phyloP scores from a whole-genome alignment of 2,888 invertebrate species.

The Phytoseiulus persimilis region DNA sequence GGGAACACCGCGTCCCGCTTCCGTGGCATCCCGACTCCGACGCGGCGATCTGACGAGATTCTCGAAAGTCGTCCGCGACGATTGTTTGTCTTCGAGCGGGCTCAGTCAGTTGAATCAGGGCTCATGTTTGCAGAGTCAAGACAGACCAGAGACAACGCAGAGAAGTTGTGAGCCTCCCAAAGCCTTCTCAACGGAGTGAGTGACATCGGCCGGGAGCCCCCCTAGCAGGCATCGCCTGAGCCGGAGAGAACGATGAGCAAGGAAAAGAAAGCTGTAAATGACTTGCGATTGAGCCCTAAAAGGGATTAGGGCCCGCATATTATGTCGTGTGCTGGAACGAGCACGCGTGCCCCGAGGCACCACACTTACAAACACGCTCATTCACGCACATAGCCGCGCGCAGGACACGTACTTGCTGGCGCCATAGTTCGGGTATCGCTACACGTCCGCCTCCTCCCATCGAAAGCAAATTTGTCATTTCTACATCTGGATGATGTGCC shows the following conservation, averaged over 20 bases:
- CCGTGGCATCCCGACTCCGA: too few relatives aligned
- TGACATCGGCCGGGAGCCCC: neutral
- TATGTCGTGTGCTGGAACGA: neutral
- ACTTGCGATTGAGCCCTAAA: constrained; percentile 5
- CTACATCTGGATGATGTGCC: neutral
- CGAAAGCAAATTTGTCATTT: neutral
- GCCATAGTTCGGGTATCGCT: neutral
- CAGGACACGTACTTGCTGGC: neutral
- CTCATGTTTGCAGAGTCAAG: neutral
- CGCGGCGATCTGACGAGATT: too few relatives aligned
- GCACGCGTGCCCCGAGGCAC: neutral
- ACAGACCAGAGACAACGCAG: too few relatives aligned
- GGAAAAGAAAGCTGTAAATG: neutral
- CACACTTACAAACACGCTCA: neutral
- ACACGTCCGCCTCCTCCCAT: neutral
- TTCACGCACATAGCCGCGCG: neutral
- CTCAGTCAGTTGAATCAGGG: neutral
- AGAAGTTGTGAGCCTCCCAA: neutral
- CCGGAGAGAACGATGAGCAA: neutral
- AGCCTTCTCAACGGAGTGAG: neutral
- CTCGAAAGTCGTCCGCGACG: too few relatives aligned
- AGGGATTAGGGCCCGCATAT: neutral
- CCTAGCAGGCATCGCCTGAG: neutral
- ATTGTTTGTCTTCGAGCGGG: too few relatives aligned
- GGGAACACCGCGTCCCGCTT: too few relatives aligned